Percentiles rank a stretch among this genome's conserved stretches.
Conservation (phyloP, 30 jellyfish, hydroid and myxozoan species). For the Morbakka virulenta region DNA sequence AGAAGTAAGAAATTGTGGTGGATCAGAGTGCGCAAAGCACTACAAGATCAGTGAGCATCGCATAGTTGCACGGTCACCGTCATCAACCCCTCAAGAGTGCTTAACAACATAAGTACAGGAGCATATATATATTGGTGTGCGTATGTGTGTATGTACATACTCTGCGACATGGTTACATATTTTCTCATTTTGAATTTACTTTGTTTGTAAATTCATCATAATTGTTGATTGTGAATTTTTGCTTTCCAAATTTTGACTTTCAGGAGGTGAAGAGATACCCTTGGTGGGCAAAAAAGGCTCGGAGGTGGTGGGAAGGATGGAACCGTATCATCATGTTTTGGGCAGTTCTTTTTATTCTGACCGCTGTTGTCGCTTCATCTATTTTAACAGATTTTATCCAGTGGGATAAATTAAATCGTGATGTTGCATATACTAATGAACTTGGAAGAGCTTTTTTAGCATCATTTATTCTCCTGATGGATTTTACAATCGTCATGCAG, state of each 20-base stretch:
- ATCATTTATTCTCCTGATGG: conserved; percentile 82
- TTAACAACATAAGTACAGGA: too few species aligned
- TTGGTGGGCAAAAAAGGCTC: conserved; percentile 60
- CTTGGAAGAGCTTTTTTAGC: conserved; percentile 90
- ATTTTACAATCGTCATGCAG: conserved; percentile 89
- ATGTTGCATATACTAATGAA: conserved; percentile 83
- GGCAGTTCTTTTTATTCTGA: conserved; percentile 60
- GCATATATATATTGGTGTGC: too few species aligned
- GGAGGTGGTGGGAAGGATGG: conserved; percentile 90
- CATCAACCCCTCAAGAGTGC: too few species aligned
- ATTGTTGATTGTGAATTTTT: too few species aligned
- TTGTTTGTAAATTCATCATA: too few species aligned
- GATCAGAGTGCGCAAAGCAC: too few species aligned
- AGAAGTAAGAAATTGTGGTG: too few species aligned
- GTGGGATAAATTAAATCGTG: conserved; percentile 79
- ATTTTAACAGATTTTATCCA: conserved; percentile 57
- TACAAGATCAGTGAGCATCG: too few species aligned
- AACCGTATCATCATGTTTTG: conserved; percentile 75
- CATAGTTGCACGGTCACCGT: too few species aligned
- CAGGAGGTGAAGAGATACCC: conserved; percentile 62
- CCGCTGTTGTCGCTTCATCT: conserved; percentile 69
- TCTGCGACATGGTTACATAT: not conserved
- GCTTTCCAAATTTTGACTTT: too few species aligned
- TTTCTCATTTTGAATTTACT: not conserved
- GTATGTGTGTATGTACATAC: too few species aligned